Evolutionary conservation across 2,797 vertebrate genomes (phyloP), one percentile per base, ranked within the genome.

Genomic region (Enteromius radiatus): DNA sequence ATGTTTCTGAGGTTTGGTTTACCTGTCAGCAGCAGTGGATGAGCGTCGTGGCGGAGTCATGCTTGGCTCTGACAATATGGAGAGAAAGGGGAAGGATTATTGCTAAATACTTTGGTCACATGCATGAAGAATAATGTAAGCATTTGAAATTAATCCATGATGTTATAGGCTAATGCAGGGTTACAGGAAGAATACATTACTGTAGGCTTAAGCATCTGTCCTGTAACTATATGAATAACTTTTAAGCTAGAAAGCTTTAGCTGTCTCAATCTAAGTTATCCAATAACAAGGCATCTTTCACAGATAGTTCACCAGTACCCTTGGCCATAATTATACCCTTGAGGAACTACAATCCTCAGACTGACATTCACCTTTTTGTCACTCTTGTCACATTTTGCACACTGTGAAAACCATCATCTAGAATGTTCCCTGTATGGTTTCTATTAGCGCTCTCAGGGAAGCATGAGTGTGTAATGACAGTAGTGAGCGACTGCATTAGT

Each of bases 1-100:
- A 56, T 23, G 54, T 59, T 59, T 45, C 7, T 0, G 4, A 61
- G 38, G 1, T 54, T 67, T 45, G 19, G 21, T 89, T 89, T 93
- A 95, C 94, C 94, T 95, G 91, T 95, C 93, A 84, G 89, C 85
- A 87, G 91, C 89, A 86, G 89, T 91, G 38, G 92, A 92, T 78
- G 91, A 84, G 86, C 86, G 88, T 43, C 84, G 90, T 79, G 91
- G 91, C 28, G 91, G 91, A 83, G 87, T 93, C 93, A 94, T 94
- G 84, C 78, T 89, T 88, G 81, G 86, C 86, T 93, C 94, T 95
- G 74, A 69, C n/a, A 76, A 54, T 65, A 79, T 15, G 12, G 76
- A 77, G 70, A 81, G 74, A 4, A 71, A 64, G 75, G 33, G 15
- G 23, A 28, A 85, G 76, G 3, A 33, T 56, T 76, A 78, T 1